Conservation (phyloP, 2,888 invertebrate species). For the Trachelus iudaicus region DNA sequence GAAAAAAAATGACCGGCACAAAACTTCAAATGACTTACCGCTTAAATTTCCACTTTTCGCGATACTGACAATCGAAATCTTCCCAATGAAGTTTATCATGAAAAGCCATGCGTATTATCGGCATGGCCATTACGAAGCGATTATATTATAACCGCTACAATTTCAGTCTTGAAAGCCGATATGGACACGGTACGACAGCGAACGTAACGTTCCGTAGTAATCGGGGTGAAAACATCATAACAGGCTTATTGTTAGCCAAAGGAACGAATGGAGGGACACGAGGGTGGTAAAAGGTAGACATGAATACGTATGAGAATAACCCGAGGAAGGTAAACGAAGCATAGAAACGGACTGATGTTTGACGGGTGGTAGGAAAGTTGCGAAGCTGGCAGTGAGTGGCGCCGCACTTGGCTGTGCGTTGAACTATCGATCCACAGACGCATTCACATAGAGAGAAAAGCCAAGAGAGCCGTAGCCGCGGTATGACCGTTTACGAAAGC, state of each 20-base stretch:
- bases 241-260: conserved; percentile 20
- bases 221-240: conserved; percentile 25
- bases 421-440: conserved; percentile 57
- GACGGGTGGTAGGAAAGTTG: neutral
- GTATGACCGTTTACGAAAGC: neutral
- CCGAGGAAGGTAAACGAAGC: neutral
- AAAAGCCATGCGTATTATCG: neutral
- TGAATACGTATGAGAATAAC: conserved; percentile 6
- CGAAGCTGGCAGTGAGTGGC: conserved; percentile 34
- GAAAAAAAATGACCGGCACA: neutral
- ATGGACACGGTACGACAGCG: neutral
- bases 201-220: conserved; percentile 10
- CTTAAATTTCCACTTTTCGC: neutral
- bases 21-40: neutral
- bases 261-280: neutral
- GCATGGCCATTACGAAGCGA: neutral
- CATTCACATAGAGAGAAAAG: neutral
- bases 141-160: neutral
- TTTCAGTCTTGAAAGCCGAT: neutral
- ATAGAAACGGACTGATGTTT: neutral
- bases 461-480: neutral
- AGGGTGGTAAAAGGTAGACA: conserved; percentile 1
- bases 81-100: neutral
- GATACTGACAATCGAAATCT: neutral
- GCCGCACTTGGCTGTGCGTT: conserved; percentile 58